Conservation (phyloP, 2,797 vertebrate genomes). For the Tiaroga cobitis region DNA sequence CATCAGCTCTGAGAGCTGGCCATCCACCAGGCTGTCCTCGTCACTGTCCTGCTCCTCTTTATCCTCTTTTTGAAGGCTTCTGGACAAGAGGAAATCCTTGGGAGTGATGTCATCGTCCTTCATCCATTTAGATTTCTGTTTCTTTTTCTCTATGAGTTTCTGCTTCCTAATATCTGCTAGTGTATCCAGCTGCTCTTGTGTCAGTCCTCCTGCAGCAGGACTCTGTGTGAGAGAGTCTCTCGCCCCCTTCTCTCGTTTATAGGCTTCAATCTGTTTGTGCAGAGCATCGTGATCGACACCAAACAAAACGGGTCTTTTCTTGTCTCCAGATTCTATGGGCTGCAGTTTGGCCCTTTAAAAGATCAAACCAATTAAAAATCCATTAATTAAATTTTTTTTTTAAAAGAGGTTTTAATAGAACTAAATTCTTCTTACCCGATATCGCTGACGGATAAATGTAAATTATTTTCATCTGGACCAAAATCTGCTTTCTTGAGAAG, state of each 20-base stretch:
- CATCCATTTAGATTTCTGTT: constrained; percentile 57
- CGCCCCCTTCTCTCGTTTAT: constrained; percentile 71
- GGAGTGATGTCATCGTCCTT: constrained; percentile 67
- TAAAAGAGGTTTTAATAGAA: neutral
- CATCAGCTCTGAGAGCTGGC: constrained; percentile 52
- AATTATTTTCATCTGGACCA: constrained; percentile 56
- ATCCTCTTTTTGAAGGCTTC: constrained; percentile 55
- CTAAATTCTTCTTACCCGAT: constrained; percentile 32
- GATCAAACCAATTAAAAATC: constrained; percentile 3
- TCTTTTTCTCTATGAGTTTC: constrained; percentile 70
- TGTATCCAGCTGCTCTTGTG: constrained; percentile 65
- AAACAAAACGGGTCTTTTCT: constrained; percentile 64
- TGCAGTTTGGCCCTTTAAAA: constrained; percentile 51
- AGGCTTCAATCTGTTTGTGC: constrained; percentile 80
- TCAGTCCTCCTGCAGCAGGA: constrained; percentile 37
- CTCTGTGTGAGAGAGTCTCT: constrained; percentile 37
- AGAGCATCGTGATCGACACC: constrained; percentile 82
- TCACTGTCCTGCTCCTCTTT: constrained; percentile 31
- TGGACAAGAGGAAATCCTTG: constrained; percentile 69
- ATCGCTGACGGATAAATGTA: neutral
- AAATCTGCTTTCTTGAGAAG: constrained; percentile 65
- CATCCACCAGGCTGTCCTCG: constrained; percentile 49
- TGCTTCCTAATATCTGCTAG: constrained; percentile 67
- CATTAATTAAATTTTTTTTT: neutral
- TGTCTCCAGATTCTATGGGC: neutral